Base-by-base conservation (phyloP, 35 echinoderm and acorn worm genomes). In the Ophioderma brevispina region DNA sequence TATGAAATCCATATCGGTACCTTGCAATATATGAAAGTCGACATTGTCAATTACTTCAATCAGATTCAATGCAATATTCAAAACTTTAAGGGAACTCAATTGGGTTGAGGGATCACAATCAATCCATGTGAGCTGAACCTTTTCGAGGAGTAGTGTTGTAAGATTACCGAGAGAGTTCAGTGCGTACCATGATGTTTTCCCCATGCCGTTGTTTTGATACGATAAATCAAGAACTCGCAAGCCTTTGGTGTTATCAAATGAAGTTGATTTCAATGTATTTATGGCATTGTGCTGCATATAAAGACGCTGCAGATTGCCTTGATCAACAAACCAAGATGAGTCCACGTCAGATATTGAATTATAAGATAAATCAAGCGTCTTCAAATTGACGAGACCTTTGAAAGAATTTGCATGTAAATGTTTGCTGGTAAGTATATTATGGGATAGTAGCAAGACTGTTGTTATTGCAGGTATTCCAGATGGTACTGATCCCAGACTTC, bases 191-290 rank as follows among this genome's bases (percentile, higher is more conserved):
- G 80, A 55, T 19, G 32, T 49, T 11, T 40, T 89, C 21, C n/a
- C 36, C 17, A 96, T 56, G 17, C 90, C 86, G 75, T 96, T 89
- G 59, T 96, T 96, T 89, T 91, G 90, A 39, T 92, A 79, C 0
- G 94, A 96, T 39, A 96, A 80, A 40, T 96, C 94, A 39, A 96
- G 84, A 34, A 88, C 79, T 38, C 81, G 32, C 31, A 96, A 36
- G 3, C 85, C 76, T 32, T 38, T 35, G 23, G 80, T 6, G 41
- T 90, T 35, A 1, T 32, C 21, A 42, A 94, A 94, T 21, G 52
- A 37, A 35, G 90, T 70, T 5, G 39, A 39, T 10, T 55, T 42
- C 28, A 91, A 76, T 36, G 82, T 91, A 35, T 90, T 90, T 0
- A 94, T 79, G 33, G 86, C 76, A 32, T 94, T 94, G 36, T 81